phyloP scores from a whole-genome alignment of 2,113 vertebrate genomes.

The Glareola pratincola region DNA sequence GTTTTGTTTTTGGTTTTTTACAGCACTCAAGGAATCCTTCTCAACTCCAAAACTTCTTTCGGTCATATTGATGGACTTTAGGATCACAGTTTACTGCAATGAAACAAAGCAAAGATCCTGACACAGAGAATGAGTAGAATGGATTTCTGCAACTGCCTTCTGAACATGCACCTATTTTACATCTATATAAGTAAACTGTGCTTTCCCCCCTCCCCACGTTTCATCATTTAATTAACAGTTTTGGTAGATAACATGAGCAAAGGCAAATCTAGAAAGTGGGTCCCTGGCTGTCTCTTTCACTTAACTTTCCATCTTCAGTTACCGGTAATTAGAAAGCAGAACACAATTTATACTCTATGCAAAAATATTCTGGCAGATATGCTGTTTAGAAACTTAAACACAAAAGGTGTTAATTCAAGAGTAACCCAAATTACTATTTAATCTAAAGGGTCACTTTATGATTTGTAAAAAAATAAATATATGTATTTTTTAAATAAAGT shows the following conservation, averaged over 20 bases:
- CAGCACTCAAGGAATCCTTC: conserved; percentile 82
- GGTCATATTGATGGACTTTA: conserved; percentile 94
- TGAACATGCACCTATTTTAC: conserved; percentile 82
- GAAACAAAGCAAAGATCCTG: conserved; percentile 95
- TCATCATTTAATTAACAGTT: conserved; percentile 47
- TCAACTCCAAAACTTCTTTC: conserved; percentile 84
- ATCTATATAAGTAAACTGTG: conserved; percentile 11
- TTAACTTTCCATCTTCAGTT: conserved; percentile 4
- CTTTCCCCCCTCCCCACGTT: conserved; percentile 31
- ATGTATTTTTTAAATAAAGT: not conserved
- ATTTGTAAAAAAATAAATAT: not conserved
- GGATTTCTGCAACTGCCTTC: conserved; percentile 81
- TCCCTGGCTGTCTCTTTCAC: conserved; percentile 66
- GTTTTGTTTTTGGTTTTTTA: conserved; percentile 52
- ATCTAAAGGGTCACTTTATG: conserved; percentile 22
- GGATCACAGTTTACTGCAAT: conserved; percentile 94
- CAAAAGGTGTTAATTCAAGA: not conserved
- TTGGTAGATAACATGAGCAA: conserved; percentile 79
- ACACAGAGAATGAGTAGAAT: conserved; percentile 90
- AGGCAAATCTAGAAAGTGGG: conserved; percentile 86
- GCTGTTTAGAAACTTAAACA: not conserved
- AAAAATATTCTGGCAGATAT: not conserved
- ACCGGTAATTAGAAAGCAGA: not conserved
- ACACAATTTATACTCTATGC: not conserved
- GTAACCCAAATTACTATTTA: conserved; percentile 25